phyloP scores from a whole-genome alignment of 2,113 vertebrate species.

The Panthera tigris region DNA sequence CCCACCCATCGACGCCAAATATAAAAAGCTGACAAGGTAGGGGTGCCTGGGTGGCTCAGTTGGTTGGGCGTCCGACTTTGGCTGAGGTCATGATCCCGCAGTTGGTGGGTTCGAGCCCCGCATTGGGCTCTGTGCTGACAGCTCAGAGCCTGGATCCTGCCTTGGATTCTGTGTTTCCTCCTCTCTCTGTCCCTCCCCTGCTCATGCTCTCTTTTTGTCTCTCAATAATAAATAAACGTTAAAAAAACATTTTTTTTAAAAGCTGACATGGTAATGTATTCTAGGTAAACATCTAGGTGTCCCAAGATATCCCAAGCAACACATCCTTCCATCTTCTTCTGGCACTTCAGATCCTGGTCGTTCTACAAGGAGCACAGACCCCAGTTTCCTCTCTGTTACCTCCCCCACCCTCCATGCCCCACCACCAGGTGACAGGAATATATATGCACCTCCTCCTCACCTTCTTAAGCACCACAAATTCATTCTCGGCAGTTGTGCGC shows the following conservation, averaged over 20 bases:
- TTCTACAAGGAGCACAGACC: not conserved
- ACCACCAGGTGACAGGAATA: no score
- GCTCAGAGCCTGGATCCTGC: no score
- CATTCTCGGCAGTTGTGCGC: conserved; percentile 88
- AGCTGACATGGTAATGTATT: not conserved
- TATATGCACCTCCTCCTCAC: conserved; percentile 71
- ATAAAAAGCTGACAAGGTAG: not conserved
- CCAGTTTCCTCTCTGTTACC: not conserved
- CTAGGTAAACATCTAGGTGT: not conserved
- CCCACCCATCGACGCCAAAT: not conserved
- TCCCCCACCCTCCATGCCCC: not conserved
- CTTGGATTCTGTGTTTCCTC: no score
- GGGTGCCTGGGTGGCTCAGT: no score
- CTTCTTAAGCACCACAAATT: conserved; percentile 94
- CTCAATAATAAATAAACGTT: no score
- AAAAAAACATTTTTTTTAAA: no score
- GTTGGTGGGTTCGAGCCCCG: no score
- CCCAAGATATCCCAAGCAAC: not conserved
- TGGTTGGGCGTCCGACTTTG: no score
- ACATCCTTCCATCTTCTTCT: not conserved
- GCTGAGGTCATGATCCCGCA: no score
- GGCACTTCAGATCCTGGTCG: not conserved
- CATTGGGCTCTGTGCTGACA: no score
- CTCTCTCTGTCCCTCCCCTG: no score
- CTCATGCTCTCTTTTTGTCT: no score